Evolutionary conservation across 2,888 invertebrate species (phyloP).

Genomic region (Volucella inflata): DNA sequence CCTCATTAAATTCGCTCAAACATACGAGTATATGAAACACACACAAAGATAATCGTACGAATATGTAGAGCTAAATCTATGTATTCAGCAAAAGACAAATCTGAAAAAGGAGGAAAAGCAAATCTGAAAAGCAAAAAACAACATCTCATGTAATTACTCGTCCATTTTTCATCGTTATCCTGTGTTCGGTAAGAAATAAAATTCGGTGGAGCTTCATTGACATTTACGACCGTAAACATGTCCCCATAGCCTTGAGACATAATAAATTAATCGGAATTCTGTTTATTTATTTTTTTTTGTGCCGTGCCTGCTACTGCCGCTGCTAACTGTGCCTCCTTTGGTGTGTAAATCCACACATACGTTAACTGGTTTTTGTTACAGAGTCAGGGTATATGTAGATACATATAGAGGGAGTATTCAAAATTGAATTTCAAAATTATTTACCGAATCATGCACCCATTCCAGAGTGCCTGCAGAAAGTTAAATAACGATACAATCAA

Average conservation of each 20-base stretch:
- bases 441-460: conserved; percentile 27
- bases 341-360: conserved; percentile 6
- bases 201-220: conserved; percentile 40
- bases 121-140: too few species aligned
- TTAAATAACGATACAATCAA: conserved; percentile 58
- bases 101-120: too few species aligned
- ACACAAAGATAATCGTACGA: too few species aligned
- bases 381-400: conserved; percentile 14
- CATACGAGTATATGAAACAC: too few species aligned
- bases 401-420: not conserved
- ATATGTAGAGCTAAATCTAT: too few species aligned
- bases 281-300: not conserved
- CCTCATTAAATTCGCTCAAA: too few species aligned
- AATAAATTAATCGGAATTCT: conserved; percentile 54
- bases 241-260: conserved; percentile 37
- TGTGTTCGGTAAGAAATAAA: conserved; percentile 31
- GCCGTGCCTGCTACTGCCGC: not conserved
- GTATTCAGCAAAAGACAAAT: too few species aligned
- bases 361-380: conserved; percentile 50
- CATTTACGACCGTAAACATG: conserved; percentile 58
- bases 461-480: not conserved
- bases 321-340: not conserved
- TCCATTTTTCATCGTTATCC: conserved; percentile 53
- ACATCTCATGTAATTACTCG: conserved; percentile 48
- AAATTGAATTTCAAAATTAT: conserved; percentile 61